phyloP scores from a whole-genome alignment of 2,797 vertebrate genomes.

The Heliangelus exortis region DNA sequence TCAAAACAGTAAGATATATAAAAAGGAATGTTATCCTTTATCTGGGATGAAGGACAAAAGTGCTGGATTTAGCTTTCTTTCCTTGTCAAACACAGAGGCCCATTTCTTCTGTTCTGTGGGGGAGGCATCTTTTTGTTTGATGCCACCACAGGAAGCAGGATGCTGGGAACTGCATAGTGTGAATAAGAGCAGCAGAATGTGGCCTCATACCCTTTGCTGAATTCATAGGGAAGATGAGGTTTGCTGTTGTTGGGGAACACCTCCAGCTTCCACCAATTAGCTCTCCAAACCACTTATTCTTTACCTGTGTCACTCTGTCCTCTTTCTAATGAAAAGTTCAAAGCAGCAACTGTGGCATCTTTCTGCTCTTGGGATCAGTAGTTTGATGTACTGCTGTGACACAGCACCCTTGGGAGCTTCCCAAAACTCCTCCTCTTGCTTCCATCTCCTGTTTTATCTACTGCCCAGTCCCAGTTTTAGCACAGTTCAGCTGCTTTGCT shows the following conservation, averaged over 20 bases:
- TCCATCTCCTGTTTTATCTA: background rate
- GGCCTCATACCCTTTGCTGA: background rate
- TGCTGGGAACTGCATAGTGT: background rate
- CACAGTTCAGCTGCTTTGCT: background rate
- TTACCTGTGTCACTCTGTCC: background rate
- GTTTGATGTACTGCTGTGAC: background rate
- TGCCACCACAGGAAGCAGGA: background rate
- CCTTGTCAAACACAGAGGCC: background rate
- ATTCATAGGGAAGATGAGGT: background rate
- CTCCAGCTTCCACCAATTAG: constrained; percentile 15
- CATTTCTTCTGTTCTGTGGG: background rate
- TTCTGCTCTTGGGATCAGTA: background rate
- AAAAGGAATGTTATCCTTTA: constrained; percentile 8
- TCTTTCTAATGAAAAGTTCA: background rate
- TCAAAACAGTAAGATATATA: background rate
- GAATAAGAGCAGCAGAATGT: background rate
- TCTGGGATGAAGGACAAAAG: background rate
- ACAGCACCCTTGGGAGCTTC: background rate
- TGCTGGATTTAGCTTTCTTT: constrained; percentile 20
- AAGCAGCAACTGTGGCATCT: background rate
- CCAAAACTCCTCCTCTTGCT: background rate
- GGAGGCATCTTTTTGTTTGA: background rate
- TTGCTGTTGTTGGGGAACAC: background rate
- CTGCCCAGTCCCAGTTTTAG: background rate
- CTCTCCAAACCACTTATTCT: background rate